A percentile compares a stretch with the other conserved stretches of the same genome.
Evolutionary conservation across 2,888 invertebrate genomes (phyloP).

Genomic region (Apeira syringaria): DNA sequence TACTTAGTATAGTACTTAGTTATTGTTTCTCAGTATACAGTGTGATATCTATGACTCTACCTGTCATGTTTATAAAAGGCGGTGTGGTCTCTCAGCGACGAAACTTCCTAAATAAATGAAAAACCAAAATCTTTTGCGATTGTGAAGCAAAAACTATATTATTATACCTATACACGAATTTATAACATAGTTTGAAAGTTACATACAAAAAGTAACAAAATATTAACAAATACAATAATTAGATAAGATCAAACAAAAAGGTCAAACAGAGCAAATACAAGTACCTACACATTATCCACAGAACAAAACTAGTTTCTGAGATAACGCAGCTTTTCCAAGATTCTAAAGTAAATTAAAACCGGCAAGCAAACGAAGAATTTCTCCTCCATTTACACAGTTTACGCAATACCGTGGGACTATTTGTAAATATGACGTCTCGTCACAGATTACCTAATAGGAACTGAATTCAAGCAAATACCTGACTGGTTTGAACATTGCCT

Average conservation of each 20-base stretch:
- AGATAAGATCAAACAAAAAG: slow-evolving; percentile 10
- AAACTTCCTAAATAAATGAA: too few species aligned
- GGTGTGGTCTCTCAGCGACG: too few species aligned
- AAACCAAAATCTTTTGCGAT: too few species aligned
- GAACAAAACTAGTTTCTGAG: slow-evolving; percentile 14
- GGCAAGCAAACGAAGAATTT: slow-evolving; percentile 16
- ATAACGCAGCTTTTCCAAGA: slow-evolving; percentile 12
- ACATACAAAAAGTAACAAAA: too few species aligned
- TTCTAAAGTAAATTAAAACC: slow-evolving; percentile 19
- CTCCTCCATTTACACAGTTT: slow-evolving; percentile 17
- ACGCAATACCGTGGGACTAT: slow-evolving; percentile 51
- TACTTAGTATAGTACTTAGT: too few species aligned
- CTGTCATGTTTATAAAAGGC: too few species aligned
- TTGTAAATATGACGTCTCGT: slow-evolving; percentile 35
- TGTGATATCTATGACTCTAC: too few species aligned
- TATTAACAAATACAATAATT: too few species aligned
- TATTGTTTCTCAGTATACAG: too few species aligned
- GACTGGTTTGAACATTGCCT: background rate
- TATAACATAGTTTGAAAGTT: background rate
- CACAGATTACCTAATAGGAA: slow-evolving; percentile 9
- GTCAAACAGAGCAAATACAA: background rate
- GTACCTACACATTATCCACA: too few species aligned
- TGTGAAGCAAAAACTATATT: too few species aligned
- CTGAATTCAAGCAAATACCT: background rate
- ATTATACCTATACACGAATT: too few species aligned